Evolutionary conservation across 1,140 invertebrate species (phyloP), one percentile per base, ranked within the genome.

Genomic region (Charaxes varanes): DNA sequence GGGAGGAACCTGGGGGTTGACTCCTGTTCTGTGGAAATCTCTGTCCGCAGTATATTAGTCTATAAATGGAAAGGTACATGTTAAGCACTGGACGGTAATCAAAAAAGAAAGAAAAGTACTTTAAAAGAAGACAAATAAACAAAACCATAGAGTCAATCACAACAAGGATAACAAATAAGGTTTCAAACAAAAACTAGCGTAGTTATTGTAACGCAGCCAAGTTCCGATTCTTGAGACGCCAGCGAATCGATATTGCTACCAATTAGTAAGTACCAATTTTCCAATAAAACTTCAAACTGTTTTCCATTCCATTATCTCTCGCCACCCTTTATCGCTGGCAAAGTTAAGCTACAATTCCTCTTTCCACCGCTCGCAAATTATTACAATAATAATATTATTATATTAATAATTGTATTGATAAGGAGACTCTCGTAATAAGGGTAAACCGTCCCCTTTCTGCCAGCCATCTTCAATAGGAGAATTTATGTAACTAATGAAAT

Each of bases 341-440:
- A 78, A 82, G 72, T 79, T 82, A 82, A 79, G 78, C 76, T 71
- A 68, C 74, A 66, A 65, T 62, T 73, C 63, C 68, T 72, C 73
- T 66, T 62, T 74, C 73, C 68, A 65, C 71, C 58, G 67, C 68
- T 63, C 70, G 60, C 56, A 78, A 82, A 82, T 82, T 82, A 82
- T 82, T 79, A 79, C 74, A 82, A 79, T 82, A 82, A 79, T 82
- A 82, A 82, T 82, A 82, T 78, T 82, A 82, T 79, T 79, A 79
- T 79, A 82, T 82, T 82, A 82, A 82, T 82, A 79, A 82, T 79
- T 82, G 74, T 82, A 82, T 82, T 82, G 78, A 82, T 82, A 79
- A 82, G 78, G 78, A 79, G 78, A 79, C 74, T 82, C 74, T 79
- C 73, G 78, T 82, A 79, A 82, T 82, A 82, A 82, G 78, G 78